A percentile compares a stretch with the other conserved stretches of the same genome.
Conservation (phyloP, 2,888 invertebrate genomes). For the Platycnemis pennipes region DNA sequence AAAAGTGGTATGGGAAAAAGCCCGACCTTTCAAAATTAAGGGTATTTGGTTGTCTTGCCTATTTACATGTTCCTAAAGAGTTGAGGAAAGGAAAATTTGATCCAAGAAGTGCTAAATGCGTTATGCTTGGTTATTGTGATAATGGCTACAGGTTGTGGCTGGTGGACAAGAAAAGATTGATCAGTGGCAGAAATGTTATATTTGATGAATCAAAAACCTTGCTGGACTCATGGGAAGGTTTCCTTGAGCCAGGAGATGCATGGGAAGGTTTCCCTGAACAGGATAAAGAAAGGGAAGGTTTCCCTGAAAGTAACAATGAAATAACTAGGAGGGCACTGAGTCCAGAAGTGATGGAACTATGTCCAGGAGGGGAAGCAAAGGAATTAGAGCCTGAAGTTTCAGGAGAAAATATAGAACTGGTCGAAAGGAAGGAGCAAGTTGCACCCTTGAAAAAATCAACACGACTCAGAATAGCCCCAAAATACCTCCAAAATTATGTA, state of each 20-base stretch:
- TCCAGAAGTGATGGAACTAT: too few relatives aligned
- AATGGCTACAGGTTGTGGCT: conserved; percentile 42
- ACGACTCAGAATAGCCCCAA: too few relatives aligned
- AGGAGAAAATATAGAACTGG: too few relatives aligned
- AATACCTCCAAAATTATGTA: too few relatives aligned
- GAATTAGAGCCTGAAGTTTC: too few relatives aligned
- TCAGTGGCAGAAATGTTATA: conserved; percentile 28
- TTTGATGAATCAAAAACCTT: background rate
- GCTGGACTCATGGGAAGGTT: background rate
- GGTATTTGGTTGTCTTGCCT: conserved; percentile 44
- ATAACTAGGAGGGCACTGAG: background rate
- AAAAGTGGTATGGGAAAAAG: conserved; percentile 43
- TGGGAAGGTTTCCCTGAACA: background rate
- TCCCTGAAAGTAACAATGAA: background rate
- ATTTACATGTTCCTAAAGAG: conserved; percentile 35
- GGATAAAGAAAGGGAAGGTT: background rate
- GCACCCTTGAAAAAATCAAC: too few relatives aligned
- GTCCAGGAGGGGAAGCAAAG: too few relatives aligned
- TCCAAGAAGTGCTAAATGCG: background rate
- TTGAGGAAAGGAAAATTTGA: conserved; percentile 5
- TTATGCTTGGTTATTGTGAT: conserved; percentile 33
- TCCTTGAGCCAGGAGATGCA: conserved; percentile 1
- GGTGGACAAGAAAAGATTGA: conserved; percentile 5
- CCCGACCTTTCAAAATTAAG: conserved; percentile 10
- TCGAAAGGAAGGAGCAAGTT: too few relatives aligned